A percentile compares a stretch with the other conserved stretches of the same genome.
Conservation (phyloP, 2,113 vertebrate genomes). For the Eulacestoma nigropectus region DNA sequence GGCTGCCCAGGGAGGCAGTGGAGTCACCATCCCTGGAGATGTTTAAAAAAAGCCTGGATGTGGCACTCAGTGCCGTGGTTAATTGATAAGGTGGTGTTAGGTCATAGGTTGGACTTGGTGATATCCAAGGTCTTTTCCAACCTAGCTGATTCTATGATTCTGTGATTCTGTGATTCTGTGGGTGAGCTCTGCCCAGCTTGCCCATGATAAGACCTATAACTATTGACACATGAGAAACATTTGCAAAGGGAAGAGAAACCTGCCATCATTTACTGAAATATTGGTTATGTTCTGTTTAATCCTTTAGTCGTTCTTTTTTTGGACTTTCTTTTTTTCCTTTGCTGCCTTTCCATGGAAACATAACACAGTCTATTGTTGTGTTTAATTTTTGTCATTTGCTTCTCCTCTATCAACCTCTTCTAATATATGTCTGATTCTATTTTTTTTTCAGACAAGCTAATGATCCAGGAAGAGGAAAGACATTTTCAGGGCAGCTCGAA, state of each 20-base stretch:
- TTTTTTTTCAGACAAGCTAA: slow-evolving; percentile 43
- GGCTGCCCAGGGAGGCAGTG: too few relatives aligned
- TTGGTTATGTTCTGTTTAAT: not conserved
- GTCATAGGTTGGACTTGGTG: not conserved
- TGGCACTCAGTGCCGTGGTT: not conserved
- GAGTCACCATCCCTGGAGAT: not conserved
- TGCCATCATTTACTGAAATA: not conserved
- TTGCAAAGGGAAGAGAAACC: not conserved
- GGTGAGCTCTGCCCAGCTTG: not conserved
- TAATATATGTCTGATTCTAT: slow-evolving; percentile 44
- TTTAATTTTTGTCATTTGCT: slow-evolving; percentile 53
- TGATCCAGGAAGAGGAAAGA: slow-evolving; percentile 46
- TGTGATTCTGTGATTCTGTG: not conserved
- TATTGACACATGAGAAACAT: not conserved
- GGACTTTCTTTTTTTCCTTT: slow-evolving; percentile 3
- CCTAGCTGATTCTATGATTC: not conserved
- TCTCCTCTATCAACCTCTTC: slow-evolving; percentile 46
- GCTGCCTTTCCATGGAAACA: slow-evolving; percentile 57
- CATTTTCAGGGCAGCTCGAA: not conserved
- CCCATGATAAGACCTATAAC: not conserved
- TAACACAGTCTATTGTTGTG: slow-evolving; percentile 52
- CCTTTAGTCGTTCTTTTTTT: not conserved
- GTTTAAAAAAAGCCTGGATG: not conserved
- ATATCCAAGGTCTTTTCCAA: not conserved
- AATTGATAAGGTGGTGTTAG: not conserved